Percentiles rank a stretch among this genome's conserved stretches.
These are phyloP conservation scores for Polymixis flavicincta DNA, from an alignment of 2,888 invertebrate species.

Conservation along the genomic window DNA sequence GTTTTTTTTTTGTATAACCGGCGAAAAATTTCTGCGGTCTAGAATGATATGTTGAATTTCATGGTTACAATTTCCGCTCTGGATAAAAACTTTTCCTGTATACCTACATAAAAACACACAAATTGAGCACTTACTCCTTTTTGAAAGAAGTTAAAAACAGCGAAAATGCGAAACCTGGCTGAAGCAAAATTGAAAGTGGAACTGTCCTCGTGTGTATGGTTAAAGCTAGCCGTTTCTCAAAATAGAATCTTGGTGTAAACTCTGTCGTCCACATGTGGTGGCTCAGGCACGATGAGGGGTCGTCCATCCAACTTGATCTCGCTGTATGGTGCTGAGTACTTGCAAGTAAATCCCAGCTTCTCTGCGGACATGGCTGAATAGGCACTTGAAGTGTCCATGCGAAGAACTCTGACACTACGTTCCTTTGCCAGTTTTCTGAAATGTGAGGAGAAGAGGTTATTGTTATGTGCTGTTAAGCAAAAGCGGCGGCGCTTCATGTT, in stretches of 20 bases:
- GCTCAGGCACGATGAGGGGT: slow-evolving; percentile 91
- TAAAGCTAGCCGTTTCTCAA: slow-evolving; percentile 35
- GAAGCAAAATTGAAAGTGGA: neutral
- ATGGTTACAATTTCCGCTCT: too few relatives aligned
- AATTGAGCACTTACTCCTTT: too few relatives aligned
- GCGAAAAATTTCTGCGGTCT: too few relatives aligned
- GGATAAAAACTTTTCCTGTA: too few relatives aligned
- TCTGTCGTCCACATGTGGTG: slow-evolving; percentile 91
- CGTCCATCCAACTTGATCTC: slow-evolving; percentile 92
- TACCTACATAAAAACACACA: too few relatives aligned
- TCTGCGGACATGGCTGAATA: slow-evolving; percentile 94
- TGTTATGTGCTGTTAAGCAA: neutral
- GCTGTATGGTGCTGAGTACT: slow-evolving; percentile 92
- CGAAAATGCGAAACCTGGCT: neutral
- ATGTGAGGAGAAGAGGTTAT: slow-evolving; percentile 62
- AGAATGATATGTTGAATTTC: too few relatives aligned
- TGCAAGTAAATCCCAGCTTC: slow-evolving; percentile 93
- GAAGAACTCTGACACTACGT: slow-evolving; percentile 90
- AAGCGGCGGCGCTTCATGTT: too few relatives aligned
- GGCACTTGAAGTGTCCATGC: slow-evolving; percentile 94
- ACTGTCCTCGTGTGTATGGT: too few relatives aligned
- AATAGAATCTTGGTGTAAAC: slow-evolving; percentile 89
- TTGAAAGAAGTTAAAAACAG: neutral
- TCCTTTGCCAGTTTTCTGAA: slow-evolving; percentile 91
- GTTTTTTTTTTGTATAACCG: too few relatives aligned